phyloP scores from a whole-genome alignment of 92 coral and sea anemone genomes.

The Pocillopora grandis region DNA sequence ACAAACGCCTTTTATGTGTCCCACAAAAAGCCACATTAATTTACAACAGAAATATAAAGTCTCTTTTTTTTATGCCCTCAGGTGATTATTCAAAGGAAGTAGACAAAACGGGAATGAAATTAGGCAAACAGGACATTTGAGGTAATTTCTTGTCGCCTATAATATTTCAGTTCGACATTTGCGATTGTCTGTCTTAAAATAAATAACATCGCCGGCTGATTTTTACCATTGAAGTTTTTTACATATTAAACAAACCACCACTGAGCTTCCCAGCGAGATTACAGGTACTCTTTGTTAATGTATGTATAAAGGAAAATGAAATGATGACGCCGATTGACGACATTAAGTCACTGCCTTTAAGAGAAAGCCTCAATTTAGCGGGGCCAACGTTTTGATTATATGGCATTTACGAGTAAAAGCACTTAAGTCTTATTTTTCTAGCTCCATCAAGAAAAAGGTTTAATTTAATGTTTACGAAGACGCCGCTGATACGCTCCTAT shows the following conservation, averaged over 20 bases:
- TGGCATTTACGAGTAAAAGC: background rate
- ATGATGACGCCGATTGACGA: background rate
- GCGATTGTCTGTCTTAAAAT: background rate
- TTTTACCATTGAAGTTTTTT: background rate
- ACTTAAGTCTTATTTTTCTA: background rate
- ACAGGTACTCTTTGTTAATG: background rate
- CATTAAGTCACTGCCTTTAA: background rate
- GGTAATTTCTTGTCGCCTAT: background rate
- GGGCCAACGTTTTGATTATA: background rate
- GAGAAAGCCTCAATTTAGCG: background rate
- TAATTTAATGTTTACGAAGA: background rate
- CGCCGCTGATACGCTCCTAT: conserved; percentile 12
- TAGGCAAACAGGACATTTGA: conserved; percentile 4
- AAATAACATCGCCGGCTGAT: background rate
- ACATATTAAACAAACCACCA: background rate
- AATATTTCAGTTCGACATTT: background rate
- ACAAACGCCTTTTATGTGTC: background rate
- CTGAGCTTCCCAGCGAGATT: background rate
- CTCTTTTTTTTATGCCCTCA: background rate
- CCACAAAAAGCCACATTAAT: background rate
- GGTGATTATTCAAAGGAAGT: background rate
- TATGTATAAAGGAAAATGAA: background rate
- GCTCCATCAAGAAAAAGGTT: background rate
- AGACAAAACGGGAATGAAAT: background rate
- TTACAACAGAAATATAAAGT: background rate